phyloP scores from a whole-genome alignment of 2,797 vertebrate species.

The Acanthopagrus latus region DNA sequence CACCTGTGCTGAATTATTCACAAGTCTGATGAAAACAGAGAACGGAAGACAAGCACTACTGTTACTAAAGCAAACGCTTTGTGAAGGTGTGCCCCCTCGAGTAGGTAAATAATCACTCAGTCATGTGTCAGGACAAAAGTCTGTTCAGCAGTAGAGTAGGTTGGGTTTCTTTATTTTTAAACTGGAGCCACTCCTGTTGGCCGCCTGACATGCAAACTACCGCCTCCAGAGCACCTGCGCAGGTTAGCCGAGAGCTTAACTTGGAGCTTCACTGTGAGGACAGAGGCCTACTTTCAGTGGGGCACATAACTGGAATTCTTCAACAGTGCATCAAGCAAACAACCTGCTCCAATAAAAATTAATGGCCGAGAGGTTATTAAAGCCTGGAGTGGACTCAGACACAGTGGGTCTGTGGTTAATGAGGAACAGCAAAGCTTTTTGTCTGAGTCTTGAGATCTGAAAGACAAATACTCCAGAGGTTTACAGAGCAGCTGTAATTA shows the following conservation, averaged over 20 bases:
- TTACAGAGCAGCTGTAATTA: constrained; percentile 52
- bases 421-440: constrained; percentile 22
- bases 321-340: not conserved
- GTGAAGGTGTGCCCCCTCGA: constrained; percentile 49
- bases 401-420: constrained; percentile 11
- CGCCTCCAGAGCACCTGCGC: not conserved
- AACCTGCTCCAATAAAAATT: constrained; percentile 15
- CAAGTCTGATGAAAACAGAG: constrained; percentile 4
- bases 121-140: constrained; percentile 7
- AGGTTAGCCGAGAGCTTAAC: not conserved
- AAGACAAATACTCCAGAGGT: constrained; percentile 55
- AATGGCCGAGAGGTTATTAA: not conserved
- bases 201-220: constrained; percentile 38
- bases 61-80: constrained; percentile 57
- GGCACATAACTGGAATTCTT: constrained; percentile 34
- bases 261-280: not conserved
- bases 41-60: constrained; percentile 3
- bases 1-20: constrained; percentile 68
- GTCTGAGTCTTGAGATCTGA: constrained; percentile 34
- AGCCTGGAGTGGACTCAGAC: not conserved
- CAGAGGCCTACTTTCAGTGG: not conserved
- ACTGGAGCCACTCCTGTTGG: constrained; percentile 30
- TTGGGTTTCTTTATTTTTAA: constrained; percentile 4
- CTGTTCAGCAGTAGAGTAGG: not conserved
- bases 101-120: constrained; percentile 45